Conservation (phyloP, 1,140 invertebrate genomes). For the Penaeus japonicus region DNA sequence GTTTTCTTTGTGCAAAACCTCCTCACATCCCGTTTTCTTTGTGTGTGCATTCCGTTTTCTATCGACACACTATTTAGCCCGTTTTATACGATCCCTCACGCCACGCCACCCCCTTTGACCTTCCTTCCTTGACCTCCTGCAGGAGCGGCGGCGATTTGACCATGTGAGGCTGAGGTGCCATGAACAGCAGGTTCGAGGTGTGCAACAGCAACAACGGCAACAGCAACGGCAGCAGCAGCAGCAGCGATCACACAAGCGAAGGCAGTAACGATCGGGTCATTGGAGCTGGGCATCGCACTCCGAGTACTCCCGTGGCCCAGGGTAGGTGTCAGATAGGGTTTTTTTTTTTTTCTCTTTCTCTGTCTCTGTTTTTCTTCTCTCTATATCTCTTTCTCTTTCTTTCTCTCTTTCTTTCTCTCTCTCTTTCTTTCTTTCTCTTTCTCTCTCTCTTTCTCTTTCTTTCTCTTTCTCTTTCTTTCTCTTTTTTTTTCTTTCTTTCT, state of each 20-base stretch:
- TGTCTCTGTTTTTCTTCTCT: neutral
- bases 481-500: neutral
- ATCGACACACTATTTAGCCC: too few species aligned
- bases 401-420: neutral
- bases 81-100: too few species aligned
- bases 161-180: conserved; percentile 41
- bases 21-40: too few species aligned
- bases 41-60: too few species aligned
- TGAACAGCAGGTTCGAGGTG: conserved; percentile 39
- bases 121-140: neutral
- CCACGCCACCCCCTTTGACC: too few species aligned
- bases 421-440: neutral
- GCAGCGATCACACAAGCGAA: neutral
- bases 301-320: too few species aligned
- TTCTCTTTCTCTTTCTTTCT: neutral
- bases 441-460: neutral
- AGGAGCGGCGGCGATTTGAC: neutral
- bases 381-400: neutral
- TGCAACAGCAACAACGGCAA: conserved; percentile 17
- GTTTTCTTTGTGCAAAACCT: too few species aligned
- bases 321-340: neutral
- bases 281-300: too few species aligned
- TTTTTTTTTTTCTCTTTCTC: too few species aligned
- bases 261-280: neutral
- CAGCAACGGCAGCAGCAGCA: neutral